Base-by-base conservation (phyloP, 2,888 invertebrate genomes). In the Dryocosmus kuriphilus region DNA sequence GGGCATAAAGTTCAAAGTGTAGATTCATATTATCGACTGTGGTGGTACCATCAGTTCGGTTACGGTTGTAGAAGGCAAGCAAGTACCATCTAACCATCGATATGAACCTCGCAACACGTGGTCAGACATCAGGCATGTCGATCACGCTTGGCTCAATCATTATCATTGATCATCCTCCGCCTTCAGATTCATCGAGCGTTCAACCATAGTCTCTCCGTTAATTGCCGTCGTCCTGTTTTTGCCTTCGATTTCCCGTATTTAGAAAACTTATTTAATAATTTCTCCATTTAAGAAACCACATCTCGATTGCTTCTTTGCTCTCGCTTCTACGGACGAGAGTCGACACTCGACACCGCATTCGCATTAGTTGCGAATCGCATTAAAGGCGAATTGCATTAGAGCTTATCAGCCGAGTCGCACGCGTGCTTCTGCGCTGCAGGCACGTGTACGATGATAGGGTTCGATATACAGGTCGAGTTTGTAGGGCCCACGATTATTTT, bases 161-260 rank as follows among this genome's bases (percentile, higher is more conserved):
- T 89, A 89, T 88, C 89, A 88, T 89, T 88, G 87, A 89, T 89
- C 90, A 88, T 89, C 85, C 83, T 80, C 79, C 84, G 82, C 81
- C 81, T 81, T 80, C 78, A 57, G 76, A 77, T 75, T 73, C 78
- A 65, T 78, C 73, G 74, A 75, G 73, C 79, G 51, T 51, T 11
- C 51, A 76, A 71, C 71, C 67, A 74, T 76, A 79, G 77, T 76
- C 75, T 78, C 78, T 81, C 76, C 76, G 35, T 74, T 81, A 80
- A 81, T 81, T 80, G 81, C 81, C 77, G 78, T 75, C 78, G 60
- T 77, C 67, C 77, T 71, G 67, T 67, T 67, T 30, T 41, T 30
- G 74, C 77, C 51, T 79, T 81, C 57, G 55, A 77, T 79, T 77
- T 73, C 67, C 41, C 46, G 55, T 77, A 79, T 75, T 77, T 73